A percentile compares a stretch with the other conserved stretches of the same genome.
These are phyloP conservation scores for Choristoneura fumiferana DNA, from an alignment of 1,140 invertebrate genomes.

Conservation along the genomic window DNA sequence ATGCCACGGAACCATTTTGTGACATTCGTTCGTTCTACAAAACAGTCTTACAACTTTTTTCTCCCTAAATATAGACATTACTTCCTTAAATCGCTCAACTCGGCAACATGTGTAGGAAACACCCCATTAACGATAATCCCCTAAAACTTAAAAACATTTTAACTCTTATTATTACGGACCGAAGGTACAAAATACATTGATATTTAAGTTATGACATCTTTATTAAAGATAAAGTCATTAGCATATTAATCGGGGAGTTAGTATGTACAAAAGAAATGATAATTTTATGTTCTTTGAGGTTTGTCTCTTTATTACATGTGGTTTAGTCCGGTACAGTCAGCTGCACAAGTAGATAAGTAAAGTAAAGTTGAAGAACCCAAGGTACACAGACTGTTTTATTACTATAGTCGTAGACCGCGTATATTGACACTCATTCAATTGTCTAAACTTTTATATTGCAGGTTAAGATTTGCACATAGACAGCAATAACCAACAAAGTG, in stretches of 20 bases:
- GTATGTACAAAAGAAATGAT: background rate
- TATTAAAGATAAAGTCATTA: background rate
- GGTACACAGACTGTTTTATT: too few relatives aligned
- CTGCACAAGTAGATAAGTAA: background rate
- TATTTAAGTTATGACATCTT: background rate
- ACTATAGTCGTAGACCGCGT: too few relatives aligned
- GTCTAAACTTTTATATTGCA: too few relatives aligned
- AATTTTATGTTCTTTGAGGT: background rate
- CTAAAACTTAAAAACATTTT: constrained; percentile 1
- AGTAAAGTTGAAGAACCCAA: too few relatives aligned
- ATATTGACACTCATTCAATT: too few relatives aligned
- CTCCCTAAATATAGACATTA: constrained; percentile 15
- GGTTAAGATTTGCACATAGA: too few relatives aligned
- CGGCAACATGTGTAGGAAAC: constrained; percentile 14
- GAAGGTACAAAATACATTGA: background rate
- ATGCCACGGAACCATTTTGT: background rate
- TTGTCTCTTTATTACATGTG: background rate
- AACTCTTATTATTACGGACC: background rate
- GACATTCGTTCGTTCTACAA: background rate
- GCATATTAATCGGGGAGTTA: constrained; percentile 6
- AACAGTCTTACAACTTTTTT: background rate
- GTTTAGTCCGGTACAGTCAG: background rate
- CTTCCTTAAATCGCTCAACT: constrained; percentile 10
- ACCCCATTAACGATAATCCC: constrained; percentile 7
- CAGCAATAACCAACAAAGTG: too few relatives aligned